Evolutionary conservation across 1,140 invertebrate genomes (phyloP), one percentile per base, ranked within the genome.

Genomic region (Coenobita brevimanus): DNA sequence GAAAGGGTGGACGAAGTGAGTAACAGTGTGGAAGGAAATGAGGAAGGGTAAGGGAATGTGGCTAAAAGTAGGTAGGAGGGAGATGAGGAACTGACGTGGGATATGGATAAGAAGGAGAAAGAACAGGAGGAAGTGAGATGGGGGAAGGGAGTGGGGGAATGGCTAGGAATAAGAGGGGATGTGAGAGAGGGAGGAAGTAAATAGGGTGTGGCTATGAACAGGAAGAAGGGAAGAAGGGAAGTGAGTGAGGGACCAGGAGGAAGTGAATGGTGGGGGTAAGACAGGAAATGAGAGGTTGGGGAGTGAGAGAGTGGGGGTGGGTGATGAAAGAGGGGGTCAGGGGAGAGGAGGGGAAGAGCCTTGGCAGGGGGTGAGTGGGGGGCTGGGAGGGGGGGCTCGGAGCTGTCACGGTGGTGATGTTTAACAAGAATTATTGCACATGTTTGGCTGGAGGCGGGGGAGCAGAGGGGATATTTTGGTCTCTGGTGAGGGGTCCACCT

Each of bases 391-490:
- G 33, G 75, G 73, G 38, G 50, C 15, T 21, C 60, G 6, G 15
- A 86, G 75, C 73, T 86, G 83, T 86, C 83, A 86, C 75, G 38
- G 27, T 67, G 83, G 73, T 86, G 83, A 86, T 86, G 83, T 86
- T 86, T 50, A 86, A 67, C 73, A 86, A 86, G 83, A 86, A 86
- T 86, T 86, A 86, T 86, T 86, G 83, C 83, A 79, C 83, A 79
- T 79, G 83, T 86, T 86, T 86, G 83, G 75, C 73, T 86, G 83
- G 83, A 79, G 71, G 83, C 75, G 83, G 83, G 83, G 75, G 83
- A 86, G 83, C 73, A 71, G 57, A 43, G 30, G 46, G 83, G 83
- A 79, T 86, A 86, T 86, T 86, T 79, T 86, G 73, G 83, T 79
- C 73, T 69, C 27, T 79, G 43, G 41, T 79, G 60, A 79, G 75